Evolutionary conservation across 2,888 invertebrate genomes (phyloP).

Genomic region (Eupithecia dodoneata): DNA sequence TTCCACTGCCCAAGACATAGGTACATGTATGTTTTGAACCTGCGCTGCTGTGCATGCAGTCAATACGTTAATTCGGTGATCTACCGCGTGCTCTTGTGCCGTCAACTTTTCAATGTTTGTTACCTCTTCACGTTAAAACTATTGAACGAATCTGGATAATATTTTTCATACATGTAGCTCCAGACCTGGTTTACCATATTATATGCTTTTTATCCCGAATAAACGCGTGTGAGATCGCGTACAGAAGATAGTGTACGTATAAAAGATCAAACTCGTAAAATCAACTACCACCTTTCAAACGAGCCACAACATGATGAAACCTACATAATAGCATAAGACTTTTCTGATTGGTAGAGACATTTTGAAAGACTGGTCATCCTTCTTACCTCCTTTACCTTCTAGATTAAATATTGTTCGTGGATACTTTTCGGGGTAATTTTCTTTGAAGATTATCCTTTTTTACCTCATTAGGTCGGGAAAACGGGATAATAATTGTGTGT

Average conservation of each 20-base stretch:
- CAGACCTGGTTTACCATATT: not conserved
- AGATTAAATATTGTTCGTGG: not conserved
- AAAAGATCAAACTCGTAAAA: not conserved
- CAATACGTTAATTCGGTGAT: no score
- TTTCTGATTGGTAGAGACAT: constrained; percentile 18
- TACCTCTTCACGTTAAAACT: not conserved
- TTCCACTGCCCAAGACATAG: no score
- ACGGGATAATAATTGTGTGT: constrained; percentile 5
- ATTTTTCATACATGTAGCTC: not conserved
- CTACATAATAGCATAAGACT: constrained; percentile 13
- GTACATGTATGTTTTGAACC: no score
- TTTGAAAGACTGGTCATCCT: not conserved
- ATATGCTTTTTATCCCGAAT: not conserved
- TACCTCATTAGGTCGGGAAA: not conserved
- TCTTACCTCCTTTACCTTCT: constrained; percentile 35
- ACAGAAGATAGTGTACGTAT: no score
- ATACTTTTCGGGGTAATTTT: not conserved
- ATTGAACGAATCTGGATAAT: not conserved
- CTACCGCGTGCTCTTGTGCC: no score
- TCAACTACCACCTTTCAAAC: constrained; percentile 16
- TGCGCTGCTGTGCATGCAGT: no score
- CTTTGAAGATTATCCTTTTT: not conserved
- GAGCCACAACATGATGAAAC: constrained; percentile 13
- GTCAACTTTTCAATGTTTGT: no score
- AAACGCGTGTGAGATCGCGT: not conserved